phyloP scores from a whole-genome alignment of 2,113 vertebrate species.

The Merops nubicus region DNA sequence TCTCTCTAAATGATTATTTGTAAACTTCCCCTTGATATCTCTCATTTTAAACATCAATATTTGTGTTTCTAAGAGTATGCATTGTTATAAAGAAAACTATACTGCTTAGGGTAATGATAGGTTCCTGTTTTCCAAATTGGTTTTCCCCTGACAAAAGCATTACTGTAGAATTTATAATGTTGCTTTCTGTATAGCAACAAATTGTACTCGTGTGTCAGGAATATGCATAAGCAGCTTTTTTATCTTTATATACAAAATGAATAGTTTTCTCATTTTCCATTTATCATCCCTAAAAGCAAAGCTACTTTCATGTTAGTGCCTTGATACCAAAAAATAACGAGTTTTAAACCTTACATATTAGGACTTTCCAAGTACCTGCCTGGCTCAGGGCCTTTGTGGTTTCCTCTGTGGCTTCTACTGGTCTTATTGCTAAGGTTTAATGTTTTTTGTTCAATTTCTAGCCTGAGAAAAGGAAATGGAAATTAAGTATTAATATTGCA shows the following conservation, averaged over 20 bases:
- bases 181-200: neutral
- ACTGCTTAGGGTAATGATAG: slow-evolving; percentile 15
- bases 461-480: neutral
- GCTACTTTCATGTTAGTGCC: neutral
- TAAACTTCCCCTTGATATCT: neutral
- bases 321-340: neutral
- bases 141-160: slow-evolving; percentile 33
- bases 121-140: slow-evolving; percentile 27
- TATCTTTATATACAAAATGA: neutral
- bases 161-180: slow-evolving; percentile 16
- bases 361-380: neutral
- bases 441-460: neutral
- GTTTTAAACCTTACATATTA: neutral
- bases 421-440: neutral
- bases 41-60: neutral
- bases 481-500: neutral
- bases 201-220: neutral
- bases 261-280: neutral
- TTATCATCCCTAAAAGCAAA: slow-evolving; percentile 2
- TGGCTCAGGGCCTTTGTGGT: neutral
- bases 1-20: neutral
- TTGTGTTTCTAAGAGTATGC: neutral
- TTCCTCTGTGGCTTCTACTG: neutral
- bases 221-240: neutral
- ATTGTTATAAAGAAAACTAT: neutral